phyloP scores from a whole-genome alignment of 35 echinoderm and acorn worm genomes.

The Heliocidaris tuberculata region DNA sequence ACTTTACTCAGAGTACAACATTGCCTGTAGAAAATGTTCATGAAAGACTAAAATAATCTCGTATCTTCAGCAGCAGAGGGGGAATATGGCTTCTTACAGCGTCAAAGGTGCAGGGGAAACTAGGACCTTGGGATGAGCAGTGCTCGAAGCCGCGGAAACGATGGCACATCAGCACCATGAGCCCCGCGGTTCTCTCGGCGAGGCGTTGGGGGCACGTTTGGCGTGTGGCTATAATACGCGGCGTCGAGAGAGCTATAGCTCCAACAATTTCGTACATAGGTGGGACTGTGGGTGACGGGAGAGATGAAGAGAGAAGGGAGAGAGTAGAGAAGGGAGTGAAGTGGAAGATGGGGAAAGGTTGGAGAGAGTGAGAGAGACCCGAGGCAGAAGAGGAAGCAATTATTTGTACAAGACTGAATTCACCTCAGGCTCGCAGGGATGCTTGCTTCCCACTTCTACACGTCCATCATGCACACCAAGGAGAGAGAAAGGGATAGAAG shows the following conservation, averaged over 20 bases:
- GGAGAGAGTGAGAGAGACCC: not conserved
- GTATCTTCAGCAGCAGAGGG: not conserved
- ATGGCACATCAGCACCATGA: slow-evolving; percentile 16
- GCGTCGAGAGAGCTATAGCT: not conserved
- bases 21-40: not conserved
- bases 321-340: not conserved
- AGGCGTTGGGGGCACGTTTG: slow-evolving; percentile 36
- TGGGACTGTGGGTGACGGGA: not conserved
- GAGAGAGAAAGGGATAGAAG: not conserved
- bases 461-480: not conserved
- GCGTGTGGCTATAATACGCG: not conserved
- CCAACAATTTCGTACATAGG: not conserved
- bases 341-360: not conserved
- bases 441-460: slow-evolving; percentile 10
- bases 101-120: not conserved
- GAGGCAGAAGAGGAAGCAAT: slow-evolving; percentile 41
- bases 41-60: not conserved
- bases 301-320: not conserved
- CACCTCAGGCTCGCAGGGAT: slow-evolving; percentile 32
- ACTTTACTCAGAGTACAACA: not conserved
- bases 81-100: not conserved
- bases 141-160: slow-evolving; percentile 46
- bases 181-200: not conserved
- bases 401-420: slow-evolving; percentile 47
- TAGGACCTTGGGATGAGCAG: not conserved